A percentile compares a stretch with the other conserved stretches of the same genome.
Evolutionary conservation across 1,140 invertebrate species (phyloP).

Genomic region (Drosophila navojoa): DNA sequence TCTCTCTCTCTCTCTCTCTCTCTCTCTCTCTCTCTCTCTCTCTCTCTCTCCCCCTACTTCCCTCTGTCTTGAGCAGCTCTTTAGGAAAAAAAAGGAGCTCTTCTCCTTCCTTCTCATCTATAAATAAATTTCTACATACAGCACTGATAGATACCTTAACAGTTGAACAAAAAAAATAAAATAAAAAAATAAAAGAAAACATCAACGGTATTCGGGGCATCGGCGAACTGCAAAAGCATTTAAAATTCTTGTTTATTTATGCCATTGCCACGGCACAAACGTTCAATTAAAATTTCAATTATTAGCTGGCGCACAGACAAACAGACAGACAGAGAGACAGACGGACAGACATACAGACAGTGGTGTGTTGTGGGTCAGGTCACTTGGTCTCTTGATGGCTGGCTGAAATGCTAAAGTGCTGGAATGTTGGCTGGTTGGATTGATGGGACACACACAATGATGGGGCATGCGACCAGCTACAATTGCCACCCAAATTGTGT

Average conservation of each 20-base stretch:
- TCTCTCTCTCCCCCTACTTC: neutral
- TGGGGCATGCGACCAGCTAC: slow-evolving; percentile 8
- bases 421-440: neutral
- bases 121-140: too few species aligned
- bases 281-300: slow-evolving; percentile 77
- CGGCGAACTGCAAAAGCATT: slow-evolving; percentile 5
- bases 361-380: neutral
- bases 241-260: slow-evolving; percentile 63
- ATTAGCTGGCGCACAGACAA: slow-evolving; percentile 57
- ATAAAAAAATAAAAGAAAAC: neutral
- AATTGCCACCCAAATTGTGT: slow-evolving; percentile 33
- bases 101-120: neutral
- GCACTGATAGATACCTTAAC: too few species aligned
- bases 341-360: slow-evolving; percentile 15
- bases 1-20: too few species aligned
- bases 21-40: too few species aligned
- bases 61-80: neutral
- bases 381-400: neutral
- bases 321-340: slow-evolving; percentile 24
- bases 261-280: slow-evolving; percentile 44
- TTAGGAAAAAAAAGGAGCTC: too few species aligned
- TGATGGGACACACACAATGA: neutral
- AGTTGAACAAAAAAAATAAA: too few species aligned
- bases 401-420: neutral
- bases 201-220: neutral